Evolutionary conservation across 2,888 invertebrate genomes (phyloP), one percentile per base, ranked within the genome.

Genomic region (Cephonodes hylas): DNA sequence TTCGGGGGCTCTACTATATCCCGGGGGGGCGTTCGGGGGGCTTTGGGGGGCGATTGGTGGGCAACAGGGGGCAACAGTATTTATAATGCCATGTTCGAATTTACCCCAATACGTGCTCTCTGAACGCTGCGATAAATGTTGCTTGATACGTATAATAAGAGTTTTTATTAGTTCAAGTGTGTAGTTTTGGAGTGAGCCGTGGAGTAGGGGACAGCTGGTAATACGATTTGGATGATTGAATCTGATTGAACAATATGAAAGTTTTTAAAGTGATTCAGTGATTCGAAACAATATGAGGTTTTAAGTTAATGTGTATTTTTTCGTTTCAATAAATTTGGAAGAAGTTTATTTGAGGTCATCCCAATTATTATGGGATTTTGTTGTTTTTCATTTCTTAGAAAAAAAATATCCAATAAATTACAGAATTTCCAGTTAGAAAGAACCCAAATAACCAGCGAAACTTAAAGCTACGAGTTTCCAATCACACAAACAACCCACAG

Each of bases 61-160:
- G 71, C 75, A 83, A 83, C 83, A 83, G 64, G 71, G 71, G 76
- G 71, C 75, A 83, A 83, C 83, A 83, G 85, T 88, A 89, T 88
- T 88, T 89, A 88, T 88, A 89, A 86, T 83, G 80, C 76, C 72
- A 79, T 78, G 75, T 70, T 73, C 69, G 70, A 82, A 81, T 86
- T 86, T 85, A 85, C 80, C 75, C 74, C 70, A 67, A 72, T 74
- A 78, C 82, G 77, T 79, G 78, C 74, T 74, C 71, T 42, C 8
- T 18, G 18, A 53, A 53, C 31, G 53, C 18, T 27, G n/a, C 23
- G 23, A 53, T 53, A 31, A 53, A 53, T 53, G 45, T 45, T 45
- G 10, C 31, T 31, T 53, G 20, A 53, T 53, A 53, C 31, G n/a
- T 31, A 53, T 10, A 13, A 10, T 31, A 31, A 10, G 2, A 22